Evolutionary conservation across 2,113 vertebrate genomes (phyloP), one percentile per base, ranked within the genome.

Genomic region (Sciurus niger): DNA sequence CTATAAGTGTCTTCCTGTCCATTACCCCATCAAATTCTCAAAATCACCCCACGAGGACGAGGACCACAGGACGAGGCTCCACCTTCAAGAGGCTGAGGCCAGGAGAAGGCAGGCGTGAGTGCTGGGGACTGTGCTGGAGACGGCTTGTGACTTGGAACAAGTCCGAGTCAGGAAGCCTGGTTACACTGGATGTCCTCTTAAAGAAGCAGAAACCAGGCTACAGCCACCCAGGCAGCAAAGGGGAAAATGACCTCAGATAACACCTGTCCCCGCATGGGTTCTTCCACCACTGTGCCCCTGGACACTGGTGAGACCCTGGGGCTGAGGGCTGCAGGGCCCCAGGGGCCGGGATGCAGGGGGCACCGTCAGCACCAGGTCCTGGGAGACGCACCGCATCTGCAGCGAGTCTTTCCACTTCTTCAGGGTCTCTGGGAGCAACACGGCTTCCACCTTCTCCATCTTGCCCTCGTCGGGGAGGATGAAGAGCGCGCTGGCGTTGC

Each of bases 401-500:
- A 98, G 89, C 48, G 97, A 98, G 25, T 84, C 96, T 98, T 12
- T 90, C 98, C 68, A 89, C 0, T 67, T 98, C 96, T 1, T 97
- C 76, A 98, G 46, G 0, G 72, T 97, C 90, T 97, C 96, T 0
- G 79, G 96, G 37, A 11, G 3, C 51, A 99, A n/a, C 43, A 9
- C 40, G 28, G 97, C 93, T 51, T 98, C 98, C 70, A 98, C 89
- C 0, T 85, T 8, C 37, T 43, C 6, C 97, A 98, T 97, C 53
- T 17, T 34, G 34, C 89, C 97, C 94, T 91, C 0, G 11, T 98
- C 97, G 0, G 98, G 98, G 65, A 98, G 96, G 92, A 98, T 4
- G 84, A 99, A 96, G 8, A 98, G 43, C 0, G 97, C 83, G 0
- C 88, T 51, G 93, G 74, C 94, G 0, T 93, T 90, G 86, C 97